Conservation (phyloP, 2,113 vertebrate species). For the Scatophagus argus region DNA sequence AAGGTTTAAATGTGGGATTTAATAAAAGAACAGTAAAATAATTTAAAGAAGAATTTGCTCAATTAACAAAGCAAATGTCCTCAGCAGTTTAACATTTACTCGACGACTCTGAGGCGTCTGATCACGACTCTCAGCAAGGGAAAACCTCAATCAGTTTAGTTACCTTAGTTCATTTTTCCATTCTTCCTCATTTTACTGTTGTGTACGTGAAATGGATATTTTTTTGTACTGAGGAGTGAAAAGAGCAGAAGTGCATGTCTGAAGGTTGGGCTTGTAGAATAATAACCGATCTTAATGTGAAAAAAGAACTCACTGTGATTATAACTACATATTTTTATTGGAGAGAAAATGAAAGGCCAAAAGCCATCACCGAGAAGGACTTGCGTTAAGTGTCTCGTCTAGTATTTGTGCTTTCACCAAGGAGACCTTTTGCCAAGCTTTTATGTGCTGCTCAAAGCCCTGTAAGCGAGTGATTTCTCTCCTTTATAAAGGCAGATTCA, state of each 20-base stretch:
- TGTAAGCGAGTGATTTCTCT: background rate
- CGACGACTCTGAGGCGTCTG: background rate
- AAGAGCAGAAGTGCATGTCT: background rate
- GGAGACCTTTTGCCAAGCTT: background rate
- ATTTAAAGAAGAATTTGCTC: background rate
- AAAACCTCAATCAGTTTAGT: too few relatives aligned
- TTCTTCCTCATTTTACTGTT: background rate
- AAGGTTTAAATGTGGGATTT: background rate
- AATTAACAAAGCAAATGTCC: background rate
- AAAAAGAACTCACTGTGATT: background rate
- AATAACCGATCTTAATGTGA: background rate
- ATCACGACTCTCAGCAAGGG: background rate
- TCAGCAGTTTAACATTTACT: constrained; percentile 13
- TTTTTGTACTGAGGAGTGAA: background rate
- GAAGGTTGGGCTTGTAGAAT: background rate
- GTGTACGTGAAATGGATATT: background rate
- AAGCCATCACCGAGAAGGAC: background rate
- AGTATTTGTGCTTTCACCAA: background rate
- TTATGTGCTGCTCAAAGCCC: background rate
- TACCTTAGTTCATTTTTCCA: too few relatives aligned
- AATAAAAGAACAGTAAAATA: background rate
- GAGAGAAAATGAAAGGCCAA: too few relatives aligned
- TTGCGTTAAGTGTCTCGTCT: background rate
- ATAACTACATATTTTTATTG: background rate
- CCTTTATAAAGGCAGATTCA: background rate